Evolutionary conservation across 1,140 invertebrate species (phyloP), one percentile per base, ranked within the genome.

Genomic region (Anagrus nilaparvatae): DNA sequence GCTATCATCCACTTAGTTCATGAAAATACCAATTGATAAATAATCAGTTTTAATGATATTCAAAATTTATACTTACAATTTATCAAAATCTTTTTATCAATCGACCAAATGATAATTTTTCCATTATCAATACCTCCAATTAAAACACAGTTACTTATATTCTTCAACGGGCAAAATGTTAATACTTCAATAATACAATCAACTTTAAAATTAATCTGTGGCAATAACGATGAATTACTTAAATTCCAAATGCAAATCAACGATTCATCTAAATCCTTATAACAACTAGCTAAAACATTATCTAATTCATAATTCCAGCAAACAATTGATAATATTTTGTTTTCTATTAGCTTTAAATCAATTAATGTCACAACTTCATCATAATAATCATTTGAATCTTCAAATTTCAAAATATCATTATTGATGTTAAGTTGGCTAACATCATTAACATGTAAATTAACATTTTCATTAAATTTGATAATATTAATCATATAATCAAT

Each of bases 121-220:
- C 83, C 83, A 53, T 76, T 81, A 4, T 67, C 63, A 29, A 72
- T 76, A 10, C 81, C 82, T 23, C 80, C 83, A 14, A 82, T 53
- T 24, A 86, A 45, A 16, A 84, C 51, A 53, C 81, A 76, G 13
- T 70, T 69, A 43, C n/a, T n/a, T n/a, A n/a, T n/a, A n/a, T n/a
- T n/a, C n/a, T 79, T 67, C 29, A 69, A 74, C 0, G 80, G 79
- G 51, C 79, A 84, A 56, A 84, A 84, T 2, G 75, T 73, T 1
- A 85, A 47, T 0, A 57, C 55, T 13, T 70, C 70, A 2, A 82
- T 69, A 58, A 78, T 77, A 21, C 75, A 67, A 0, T 73, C 70
- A 5, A 75, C n/a, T n/a, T n/a, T n/a, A n/a, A n/a, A n/a, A n/a
- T n/a, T n/a, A n/a, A n/a, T n/a, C n/a, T n/a, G n/a, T n/a, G n/a